phyloP scores from a whole-genome alignment of 1,140 invertebrate genomes.

The Hydropsyche tenuis region DNA sequence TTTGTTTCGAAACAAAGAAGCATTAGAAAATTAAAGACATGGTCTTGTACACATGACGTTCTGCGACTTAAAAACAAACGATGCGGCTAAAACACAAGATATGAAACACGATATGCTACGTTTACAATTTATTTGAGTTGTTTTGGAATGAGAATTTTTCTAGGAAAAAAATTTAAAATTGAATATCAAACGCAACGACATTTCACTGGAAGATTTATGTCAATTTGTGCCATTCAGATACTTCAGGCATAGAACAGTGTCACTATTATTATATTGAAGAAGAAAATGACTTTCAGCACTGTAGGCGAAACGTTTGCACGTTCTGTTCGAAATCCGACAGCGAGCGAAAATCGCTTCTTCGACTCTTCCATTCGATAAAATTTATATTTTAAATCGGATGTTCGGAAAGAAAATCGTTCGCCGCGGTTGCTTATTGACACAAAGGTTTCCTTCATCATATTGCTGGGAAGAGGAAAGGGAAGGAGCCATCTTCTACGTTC shows the following conservation, averaged over 20 bases:
- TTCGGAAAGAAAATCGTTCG: slow-evolving; percentile 3
- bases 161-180: too few species aligned
- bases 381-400: slow-evolving; percentile 12
- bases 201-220: too few species aligned
- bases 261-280: background rate
- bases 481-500: slow-evolving; percentile 19
- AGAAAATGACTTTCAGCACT: background rate
- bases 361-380: too few species aligned
- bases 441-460: slow-evolving; percentile 18
- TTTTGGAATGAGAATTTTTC: too few species aligned
- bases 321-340: background rate
- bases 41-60: background rate
- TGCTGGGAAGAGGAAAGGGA: background rate
- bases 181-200: too few species aligned
- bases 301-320: slow-evolving; percentile 3
- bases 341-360: too few species aligned
- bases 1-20: slow-evolving; percentile 22
- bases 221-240: background rate
- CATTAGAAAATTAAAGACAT: slow-evolving; percentile 29
- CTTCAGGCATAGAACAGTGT: background rate
- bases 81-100: too few species aligned
- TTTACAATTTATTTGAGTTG: too few species aligned
- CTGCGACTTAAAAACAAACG: too few species aligned
- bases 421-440: slow-evolving; percentile 24
- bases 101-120: too few species aligned